Conservation (phyloP, 2,888 invertebrate genomes). For the Hedychridium roseum region DNA sequence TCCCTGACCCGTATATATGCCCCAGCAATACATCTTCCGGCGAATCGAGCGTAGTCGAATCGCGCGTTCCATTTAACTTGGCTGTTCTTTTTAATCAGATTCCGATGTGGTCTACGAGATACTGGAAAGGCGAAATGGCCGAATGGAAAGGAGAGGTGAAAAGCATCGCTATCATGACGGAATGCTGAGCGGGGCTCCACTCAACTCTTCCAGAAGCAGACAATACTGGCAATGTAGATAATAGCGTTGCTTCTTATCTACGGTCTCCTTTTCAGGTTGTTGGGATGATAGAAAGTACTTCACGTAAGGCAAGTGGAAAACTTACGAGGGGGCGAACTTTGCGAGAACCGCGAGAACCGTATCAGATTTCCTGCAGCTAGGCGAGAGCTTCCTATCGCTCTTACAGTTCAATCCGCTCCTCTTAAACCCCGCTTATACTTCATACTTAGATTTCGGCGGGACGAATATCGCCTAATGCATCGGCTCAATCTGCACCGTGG, state of each 20-base stretch:
- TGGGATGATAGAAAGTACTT: conserved; percentile 36
- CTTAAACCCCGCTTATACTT: conserved; percentile 41
- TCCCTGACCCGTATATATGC: conserved; percentile 16
- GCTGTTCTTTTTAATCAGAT: too few relatives aligned
- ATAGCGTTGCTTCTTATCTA: conserved; percentile 27
- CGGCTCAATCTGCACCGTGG: too few relatives aligned
- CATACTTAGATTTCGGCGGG: conserved; percentile 34
- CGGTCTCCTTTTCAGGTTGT: conserved; percentile 10
- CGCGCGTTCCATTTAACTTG: not conserved
- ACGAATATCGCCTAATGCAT: too few relatives aligned
- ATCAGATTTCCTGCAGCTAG: conserved; percentile 37
- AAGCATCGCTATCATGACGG: conserved; percentile 26
- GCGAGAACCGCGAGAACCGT: conserved; percentile 38
- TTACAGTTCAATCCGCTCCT: conserved; percentile 27
- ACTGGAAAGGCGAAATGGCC: too few relatives aligned
- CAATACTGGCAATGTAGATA: conserved; percentile 37
- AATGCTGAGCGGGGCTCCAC: conserved; percentile 14
- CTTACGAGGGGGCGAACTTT: conserved; percentile 28
- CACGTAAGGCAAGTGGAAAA: conserved; percentile 21
- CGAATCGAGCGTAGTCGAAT: conserved; percentile 1
- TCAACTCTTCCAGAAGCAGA: conserved; percentile 25
- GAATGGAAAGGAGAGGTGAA: conserved; percentile 9
- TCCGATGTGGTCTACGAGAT: not conserved
- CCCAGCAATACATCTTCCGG: not conserved
- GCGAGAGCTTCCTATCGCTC: conserved; percentile 13